phyloP scores from a whole-genome alignment of 2,888 invertebrate species.

The Apamea epomidion region DNA sequence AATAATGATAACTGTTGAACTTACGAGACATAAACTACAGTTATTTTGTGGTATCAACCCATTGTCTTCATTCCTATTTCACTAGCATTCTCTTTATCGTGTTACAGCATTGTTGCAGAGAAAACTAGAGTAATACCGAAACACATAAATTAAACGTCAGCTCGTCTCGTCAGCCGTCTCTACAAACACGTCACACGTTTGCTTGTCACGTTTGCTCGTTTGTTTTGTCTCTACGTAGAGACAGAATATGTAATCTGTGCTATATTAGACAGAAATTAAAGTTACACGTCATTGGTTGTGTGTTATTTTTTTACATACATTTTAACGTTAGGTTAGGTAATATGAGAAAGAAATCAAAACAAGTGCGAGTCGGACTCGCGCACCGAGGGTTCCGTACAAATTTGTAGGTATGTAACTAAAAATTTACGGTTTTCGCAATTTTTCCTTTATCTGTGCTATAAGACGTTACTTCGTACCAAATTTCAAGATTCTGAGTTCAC shows the following conservation, averaged over 20 bases:
- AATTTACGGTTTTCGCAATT: too few species aligned
- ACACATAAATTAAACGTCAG: slow-evolving; percentile 45
- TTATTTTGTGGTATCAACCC: not conserved
- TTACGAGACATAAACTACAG: not conserved
- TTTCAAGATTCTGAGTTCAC: too few species aligned
- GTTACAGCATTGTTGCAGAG: slow-evolving; percentile 16
- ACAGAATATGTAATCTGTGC: not conserved
- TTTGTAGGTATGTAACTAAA: too few species aligned
- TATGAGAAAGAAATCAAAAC: not conserved
- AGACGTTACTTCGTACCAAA: too few species aligned
- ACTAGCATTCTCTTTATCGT: slow-evolving; percentile 5
- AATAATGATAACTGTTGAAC: not conserved
- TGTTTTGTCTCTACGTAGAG: slow-evolving; percentile 1
- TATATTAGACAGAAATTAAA: not conserved
- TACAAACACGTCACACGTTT: slow-evolving; percentile 55
- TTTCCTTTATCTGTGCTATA: too few species aligned
- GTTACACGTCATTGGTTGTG: not conserved
- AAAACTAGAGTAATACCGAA: slow-evolving; percentile 11
- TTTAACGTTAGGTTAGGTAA: not conserved
- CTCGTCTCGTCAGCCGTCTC: slow-evolving; percentile 36
- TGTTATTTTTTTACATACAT: not conserved
- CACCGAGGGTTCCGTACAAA: too few species aligned
- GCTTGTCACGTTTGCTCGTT: slow-evolving; percentile 43
- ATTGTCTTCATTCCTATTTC: slow-evolving; percentile 7
- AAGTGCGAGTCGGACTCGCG: too few species aligned